These are phyloP conservation scores for Pitangus sulphuratus DNA, from an alignment of 2,797 vertebrate species.

Conservation along the genomic window DNA sequence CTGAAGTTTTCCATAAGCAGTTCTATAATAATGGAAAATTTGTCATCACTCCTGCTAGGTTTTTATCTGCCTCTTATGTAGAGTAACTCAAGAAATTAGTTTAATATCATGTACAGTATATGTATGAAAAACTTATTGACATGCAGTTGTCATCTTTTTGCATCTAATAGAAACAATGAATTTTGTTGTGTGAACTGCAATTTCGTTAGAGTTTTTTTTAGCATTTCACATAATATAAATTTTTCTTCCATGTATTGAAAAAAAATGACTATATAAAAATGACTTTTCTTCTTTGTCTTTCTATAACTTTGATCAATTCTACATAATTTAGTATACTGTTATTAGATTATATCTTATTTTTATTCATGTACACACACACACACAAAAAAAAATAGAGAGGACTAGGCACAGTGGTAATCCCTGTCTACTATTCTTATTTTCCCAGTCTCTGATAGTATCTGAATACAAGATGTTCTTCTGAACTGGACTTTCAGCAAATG, in stretches of 20 bases:
- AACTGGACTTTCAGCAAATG: background rate
- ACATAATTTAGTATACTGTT: background rate
- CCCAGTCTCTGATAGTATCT: background rate
- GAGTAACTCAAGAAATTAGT: background rate
- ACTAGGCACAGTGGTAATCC: background rate
- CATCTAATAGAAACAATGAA: background rate
- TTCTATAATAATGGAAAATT: background rate
- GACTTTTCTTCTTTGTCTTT: background rate
- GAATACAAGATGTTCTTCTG: background rate
- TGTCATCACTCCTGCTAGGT: background rate
- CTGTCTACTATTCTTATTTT: background rate
- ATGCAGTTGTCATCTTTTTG: background rate
- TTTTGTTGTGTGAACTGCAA: background rate
- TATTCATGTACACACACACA: background rate
- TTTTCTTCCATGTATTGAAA: background rate
- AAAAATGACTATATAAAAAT: background rate
- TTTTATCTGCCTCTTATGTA: background rate
- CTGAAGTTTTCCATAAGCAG: background rate
- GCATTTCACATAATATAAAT: background rate
- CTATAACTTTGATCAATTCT: background rate
- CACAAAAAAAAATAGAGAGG: background rate
- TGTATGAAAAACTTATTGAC: background rate
- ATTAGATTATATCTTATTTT: background rate
- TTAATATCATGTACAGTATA: background rate
- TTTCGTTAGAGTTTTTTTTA: background rate